Evolutionary conservation across 2,797 vertebrate genomes (phyloP), one percentile per base, ranked within the genome.

Genomic region (Enteromius thamalakanensis): DNA sequence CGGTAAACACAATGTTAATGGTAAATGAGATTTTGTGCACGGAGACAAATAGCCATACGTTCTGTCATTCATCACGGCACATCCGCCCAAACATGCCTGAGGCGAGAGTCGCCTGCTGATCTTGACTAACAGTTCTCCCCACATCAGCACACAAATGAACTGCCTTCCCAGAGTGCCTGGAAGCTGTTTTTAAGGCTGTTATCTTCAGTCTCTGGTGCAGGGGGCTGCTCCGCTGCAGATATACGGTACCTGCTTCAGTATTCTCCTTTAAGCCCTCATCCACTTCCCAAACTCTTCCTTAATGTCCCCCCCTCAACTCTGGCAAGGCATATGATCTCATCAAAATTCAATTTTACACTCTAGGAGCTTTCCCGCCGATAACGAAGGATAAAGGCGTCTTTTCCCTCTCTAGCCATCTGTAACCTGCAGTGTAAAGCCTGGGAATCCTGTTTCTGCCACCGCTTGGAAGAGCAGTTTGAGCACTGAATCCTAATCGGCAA

Each of bases 301-400:
- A 42, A 47, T 68, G 49, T 32, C 70, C 40, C 79, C 42, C 42
- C 71, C 9, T 26, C 14, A 14, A 64, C 79, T 71, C 64, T 60
- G 32, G 65, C 58, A 49, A 4, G 9, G 40, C 68, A 85, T 79
- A 88, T 83, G 88, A 90, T 81, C 17, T 72, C 45, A 34, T 74
- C 40, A 53, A 78, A 93, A 92, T 93, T 92, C 83, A 91, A 91
- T 93, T 93, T 93, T 91, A 92, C 90, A 93, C 92, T 89, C 83
- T 87, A 90, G 83, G 90, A 93, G 85, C 89, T 92, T 86, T 87
- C 85, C 55, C 45, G 17, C 71, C 42, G 90, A 91, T 92, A 91
- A 90, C 86, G 32, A 84, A 79, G 81, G 79, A 88, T 86, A 53
- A 84, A 88, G 83, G 8, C 17, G 37, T 84, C 68, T 76, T 53